Conservation (phyloP, 2,797 vertebrate species). For the Pseudomugil gertrudae region DNA sequence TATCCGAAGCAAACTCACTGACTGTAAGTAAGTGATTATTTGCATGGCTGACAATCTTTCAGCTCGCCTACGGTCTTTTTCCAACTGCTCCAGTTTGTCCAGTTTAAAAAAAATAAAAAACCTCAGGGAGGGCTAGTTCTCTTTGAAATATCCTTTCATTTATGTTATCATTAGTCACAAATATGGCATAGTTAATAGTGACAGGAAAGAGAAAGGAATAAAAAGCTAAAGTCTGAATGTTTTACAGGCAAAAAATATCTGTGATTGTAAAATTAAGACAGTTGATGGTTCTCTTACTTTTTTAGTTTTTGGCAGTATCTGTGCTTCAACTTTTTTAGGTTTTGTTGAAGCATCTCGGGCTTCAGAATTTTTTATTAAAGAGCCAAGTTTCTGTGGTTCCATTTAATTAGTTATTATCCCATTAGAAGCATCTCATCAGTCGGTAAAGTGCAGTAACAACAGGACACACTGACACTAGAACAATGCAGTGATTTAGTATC, state of each 20-base stretch:
- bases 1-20: constrained; percentile 93
- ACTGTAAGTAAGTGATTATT: constrained; percentile 99
- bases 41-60: constrained; percentile 97
- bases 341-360: constrained; percentile 52
- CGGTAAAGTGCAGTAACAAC: constrained; percentile 55
- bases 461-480: constrained; percentile 62
- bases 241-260: constrained; percentile 48
- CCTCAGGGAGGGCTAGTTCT: constrained; percentile 80
- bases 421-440: constrained; percentile 50
- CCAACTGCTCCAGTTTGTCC: constrained; percentile 92
- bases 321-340: constrained; percentile 32
- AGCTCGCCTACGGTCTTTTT: constrained; percentile 89
- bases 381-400: constrained; percentile 35
- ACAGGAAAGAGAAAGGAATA: constrained; percentile 18
- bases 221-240: constrained; percentile 47
- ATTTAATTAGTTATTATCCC: constrained; percentile 69
- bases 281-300: constrained; percentile 57
- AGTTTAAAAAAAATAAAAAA: constrained; percentile 78
- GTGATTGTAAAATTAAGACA: constrained; percentile 51
- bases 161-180: constrained; percentile 79
- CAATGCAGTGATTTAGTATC: constrained; percentile 73
- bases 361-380: constrained; percentile 32
- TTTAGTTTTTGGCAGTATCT: constrained; percentile 31
- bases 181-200: constrained; percentile 63
- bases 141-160: constrained; percentile 86